Evolutionary conservation across 2,888 invertebrate genomes (phyloP), one percentile per base, ranked within the genome.

Genomic region (Scrobipalpa costella): DNA sequence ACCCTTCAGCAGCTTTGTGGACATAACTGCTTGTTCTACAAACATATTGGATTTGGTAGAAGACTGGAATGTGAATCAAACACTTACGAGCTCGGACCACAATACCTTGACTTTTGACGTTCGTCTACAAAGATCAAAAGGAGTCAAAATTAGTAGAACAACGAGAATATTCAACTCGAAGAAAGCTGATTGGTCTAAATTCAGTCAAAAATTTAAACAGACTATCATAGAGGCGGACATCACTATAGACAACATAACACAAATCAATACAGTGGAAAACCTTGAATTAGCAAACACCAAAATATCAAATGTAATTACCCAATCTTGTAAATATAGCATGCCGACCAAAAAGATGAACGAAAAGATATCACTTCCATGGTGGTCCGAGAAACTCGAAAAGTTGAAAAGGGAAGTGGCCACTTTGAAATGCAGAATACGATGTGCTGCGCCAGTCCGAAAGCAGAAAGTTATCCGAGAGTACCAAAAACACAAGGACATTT

Each of bases 381-480:
- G 60, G 60, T 60, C 60, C 44, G 15, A 60, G n/a, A n/a, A 60
- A 33, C 60, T 60, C 6, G 44, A 8, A 0, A 11, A 44, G 15
- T 6, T 47, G 47, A 60, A 60, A 15, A 27, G 2, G 9, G 47
- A 60, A 8, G 60, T 60, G 21, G 33, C 47, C 47, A 60, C 60
- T 7, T 21, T 3, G 17, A 44, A 47, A 11, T 2, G 60, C 0
- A 47, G 67, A 8, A 64, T 66, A 7, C 11, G 52, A 0, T 27
- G 52, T 11, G 67, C 67, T 0, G 67, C 67, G 0, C 64, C 65
- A 8, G 44, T 50, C n/a, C 62, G 66, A 9, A 64, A 64, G 52
- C 0, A 19, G 5, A 52, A 50, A 17, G 62, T 63, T 0, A 57
- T 66, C 0, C 47, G 21, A 0, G 57, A 55, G 11, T 68, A 68